Evolutionary conservation across 2,797 vertebrate species (phyloP).

Genomic region (Poliocrania exsul): DNA sequence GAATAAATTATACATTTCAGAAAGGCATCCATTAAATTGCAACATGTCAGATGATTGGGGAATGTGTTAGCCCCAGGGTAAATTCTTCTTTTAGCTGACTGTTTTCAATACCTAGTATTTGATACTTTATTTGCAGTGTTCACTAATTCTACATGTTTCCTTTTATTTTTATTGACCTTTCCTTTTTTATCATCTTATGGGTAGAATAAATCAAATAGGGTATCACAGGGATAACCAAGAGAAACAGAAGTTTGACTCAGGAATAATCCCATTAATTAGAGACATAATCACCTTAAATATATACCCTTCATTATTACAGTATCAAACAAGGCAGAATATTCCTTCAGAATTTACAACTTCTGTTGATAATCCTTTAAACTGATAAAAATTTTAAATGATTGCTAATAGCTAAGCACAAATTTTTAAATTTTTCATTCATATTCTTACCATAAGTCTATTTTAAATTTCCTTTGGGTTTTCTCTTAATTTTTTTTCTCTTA

Average conservation of each 20-base stretch:
- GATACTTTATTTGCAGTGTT: neutral
- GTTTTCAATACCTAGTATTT: neutral
- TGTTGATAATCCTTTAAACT: constrained; percentile 49
- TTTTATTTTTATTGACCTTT: constrained; percentile 32
- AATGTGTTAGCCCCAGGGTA: neutral
- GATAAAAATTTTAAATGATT: constrained; percentile 47
- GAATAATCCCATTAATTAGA: constrained; percentile 54
- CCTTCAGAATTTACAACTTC: constrained; percentile 37
- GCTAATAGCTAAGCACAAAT: neutral
- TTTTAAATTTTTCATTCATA: constrained; percentile 49
- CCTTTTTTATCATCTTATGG: neutral
- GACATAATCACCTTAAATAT: constrained; percentile 44
- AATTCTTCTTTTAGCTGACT: neutral
- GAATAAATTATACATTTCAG: neutral
- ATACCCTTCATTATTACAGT: constrained; percentile 23
- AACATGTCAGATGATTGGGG: neutral
- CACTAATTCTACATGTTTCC: neutral
- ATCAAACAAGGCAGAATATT: constrained; percentile 43
- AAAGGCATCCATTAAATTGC: neutral
- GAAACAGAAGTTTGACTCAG: constrained; percentile 33
- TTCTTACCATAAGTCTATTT: constrained; percentile 33
- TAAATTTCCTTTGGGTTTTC: constrained; percentile 46
- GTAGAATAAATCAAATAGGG: neutral
- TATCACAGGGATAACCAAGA: constrained; percentile 25
- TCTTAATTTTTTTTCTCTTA: neutral